Base-by-base conservation (phyloP, 1,140 invertebrate genomes). In the Sycophila sp. region DNA sequence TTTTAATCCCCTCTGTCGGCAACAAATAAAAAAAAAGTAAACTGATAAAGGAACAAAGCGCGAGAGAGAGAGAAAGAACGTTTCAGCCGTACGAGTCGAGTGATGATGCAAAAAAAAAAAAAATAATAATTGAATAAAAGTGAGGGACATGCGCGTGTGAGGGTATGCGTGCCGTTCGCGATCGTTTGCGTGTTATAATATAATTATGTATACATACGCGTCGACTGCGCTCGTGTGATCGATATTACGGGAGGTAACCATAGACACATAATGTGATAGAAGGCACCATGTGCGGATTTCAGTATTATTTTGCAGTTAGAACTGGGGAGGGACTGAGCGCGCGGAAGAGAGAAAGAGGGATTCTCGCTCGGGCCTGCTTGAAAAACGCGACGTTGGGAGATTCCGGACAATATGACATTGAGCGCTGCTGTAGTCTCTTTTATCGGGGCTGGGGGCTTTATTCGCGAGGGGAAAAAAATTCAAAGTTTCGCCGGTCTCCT, bases 271-370 rank as follows among this genome's bases (percentile, higher is more conserved):
- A 80, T 86, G 85, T 85, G 84, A 85, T 85, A 86, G 69, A 65
- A 65, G 84, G 83, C 83, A 85, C 85, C 80, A 84, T 76, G 83
- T 85, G 85, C 85, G 78, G 80, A 85, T 80, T 86, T 83, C 85
- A 86, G 85, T 86, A 86, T 86, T 86, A 86, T 84, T 85, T 86
- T 85, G 77, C 83, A 81, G 79, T 80, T 80, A 79, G 74, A 64
- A 73, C 28, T 63, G 59, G 58, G 55, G 40, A 73, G 38, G 24
- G 62, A 62, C 34, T 47, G 71, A 75, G 40, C 24, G 73, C 28
- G 40, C 49, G 73, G 74, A 66, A 72, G 66, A 73, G 59, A 69
- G 65, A 58, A 36, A 74, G 40, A 47, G 38, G 22, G 34, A 68
- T 38, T 66, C 45, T 60, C 22, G 24, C 63, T 55, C 49, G n/a